Conservation (phyloP, 2,888 invertebrate genomes). For the Hydropsyche betteni region DNA sequence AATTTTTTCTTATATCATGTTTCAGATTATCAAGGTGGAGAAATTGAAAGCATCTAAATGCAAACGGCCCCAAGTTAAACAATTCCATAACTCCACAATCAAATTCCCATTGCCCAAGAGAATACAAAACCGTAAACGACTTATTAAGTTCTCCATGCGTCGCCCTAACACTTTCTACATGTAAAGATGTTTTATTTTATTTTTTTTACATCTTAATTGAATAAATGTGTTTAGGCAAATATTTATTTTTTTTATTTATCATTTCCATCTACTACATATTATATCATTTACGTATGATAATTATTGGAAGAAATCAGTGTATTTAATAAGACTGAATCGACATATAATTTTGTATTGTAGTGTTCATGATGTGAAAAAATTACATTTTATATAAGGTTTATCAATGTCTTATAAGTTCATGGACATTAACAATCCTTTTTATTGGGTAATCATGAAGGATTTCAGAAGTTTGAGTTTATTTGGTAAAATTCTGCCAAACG, state of each 20-base stretch:
- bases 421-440: too few species aligned
- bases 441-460: too few species aligned
- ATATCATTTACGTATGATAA: too few species aligned
- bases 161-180: constrained; percentile 83
- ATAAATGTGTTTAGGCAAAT: constrained; percentile 35
- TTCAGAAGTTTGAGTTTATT: too few species aligned
- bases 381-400: too few species aligned
- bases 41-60: constrained; percentile 88
- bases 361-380: too few species aligned
- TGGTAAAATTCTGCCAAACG: too few species aligned
- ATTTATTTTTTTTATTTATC: not conserved
- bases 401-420: too few species aligned
- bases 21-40: constrained; percentile 95
- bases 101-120: constrained; percentile 96
- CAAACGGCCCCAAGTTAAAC: constrained; percentile 93
- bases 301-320: too few species aligned
- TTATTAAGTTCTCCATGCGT: constrained; percentile 85
- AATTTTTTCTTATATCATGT: constrained; percentile 50
- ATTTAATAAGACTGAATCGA: too few species aligned
- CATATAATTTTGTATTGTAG: too few species aligned
- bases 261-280: too few species aligned
- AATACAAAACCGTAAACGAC: constrained; percentile 82
- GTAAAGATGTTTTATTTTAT: constrained; percentile 69
- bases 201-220: constrained; percentile 53
- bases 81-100: constrained; percentile 98